Evolutionary conservation across 1,140 invertebrate genomes (phyloP).

Genomic region (Chlorops oryzae): DNA sequence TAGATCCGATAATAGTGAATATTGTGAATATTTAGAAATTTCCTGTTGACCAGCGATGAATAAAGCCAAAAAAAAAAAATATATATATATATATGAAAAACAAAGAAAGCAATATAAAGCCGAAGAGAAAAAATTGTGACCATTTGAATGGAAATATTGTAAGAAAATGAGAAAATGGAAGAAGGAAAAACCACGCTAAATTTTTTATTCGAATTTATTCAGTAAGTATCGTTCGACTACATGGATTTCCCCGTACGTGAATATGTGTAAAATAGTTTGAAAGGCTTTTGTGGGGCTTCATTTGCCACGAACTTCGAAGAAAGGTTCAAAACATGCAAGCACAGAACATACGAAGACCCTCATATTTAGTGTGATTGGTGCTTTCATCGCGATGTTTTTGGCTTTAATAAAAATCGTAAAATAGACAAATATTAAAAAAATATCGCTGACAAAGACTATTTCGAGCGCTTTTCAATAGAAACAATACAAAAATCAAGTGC

Average conservation of each 20-base stretch:
- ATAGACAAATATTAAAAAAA: constrained; percentile 7
- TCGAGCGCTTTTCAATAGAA: no score
- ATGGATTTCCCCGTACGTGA: no score
- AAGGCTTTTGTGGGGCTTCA: constrained; percentile 15
- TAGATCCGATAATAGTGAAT: background rate
- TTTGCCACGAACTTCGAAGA: constrained; percentile 10
- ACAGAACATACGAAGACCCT: constrained; percentile 13
- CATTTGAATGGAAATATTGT: no score
- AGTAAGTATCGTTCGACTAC: no score
- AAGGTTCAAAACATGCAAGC: constrained; percentile 15
- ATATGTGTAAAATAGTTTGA: background rate
- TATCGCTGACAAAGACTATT: no score
- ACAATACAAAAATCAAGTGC: no score
- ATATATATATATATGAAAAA: background rate
- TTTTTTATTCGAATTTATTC: no score
- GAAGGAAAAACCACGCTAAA: background rate
- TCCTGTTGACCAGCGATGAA: no score
- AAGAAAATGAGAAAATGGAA: constrained; percentile 5
- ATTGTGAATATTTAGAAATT: no score
- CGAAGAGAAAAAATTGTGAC: constrained; percentile 3
- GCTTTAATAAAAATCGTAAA: no score
- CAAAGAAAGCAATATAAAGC: constrained; percentile 5
- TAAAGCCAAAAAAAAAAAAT: no score
- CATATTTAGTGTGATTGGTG: constrained; percentile 19
- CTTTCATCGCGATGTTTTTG: no score